These are phyloP conservation scores for Tachina fera DNA, from an alignment of 2,888 invertebrate genomes.

Conservation along the genomic window DNA sequence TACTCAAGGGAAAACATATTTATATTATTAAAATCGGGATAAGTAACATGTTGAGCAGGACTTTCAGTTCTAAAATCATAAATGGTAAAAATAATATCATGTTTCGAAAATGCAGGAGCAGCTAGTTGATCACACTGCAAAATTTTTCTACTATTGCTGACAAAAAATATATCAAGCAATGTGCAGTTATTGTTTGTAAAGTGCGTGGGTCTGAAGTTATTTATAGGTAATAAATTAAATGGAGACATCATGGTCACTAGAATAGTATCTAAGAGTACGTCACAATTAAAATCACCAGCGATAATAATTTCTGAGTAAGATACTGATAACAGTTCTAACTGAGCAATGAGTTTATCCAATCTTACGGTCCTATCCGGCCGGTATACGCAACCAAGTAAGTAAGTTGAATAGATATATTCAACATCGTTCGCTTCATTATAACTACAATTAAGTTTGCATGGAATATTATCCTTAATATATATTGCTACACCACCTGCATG, in stretches of 20 bases:
- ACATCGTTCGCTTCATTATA: constrained; percentile 14
- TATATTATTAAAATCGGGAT: not conserved
- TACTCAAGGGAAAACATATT: not conserved
- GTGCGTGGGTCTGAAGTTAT: not conserved
- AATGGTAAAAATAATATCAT: not conserved
- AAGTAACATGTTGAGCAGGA: not conserved
- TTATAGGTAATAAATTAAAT: constrained; percentile 4
- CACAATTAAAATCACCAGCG: not conserved
- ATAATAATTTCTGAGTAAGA: not conserved
- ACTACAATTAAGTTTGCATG: not conserved
- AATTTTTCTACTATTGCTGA: constrained; percentile 4
- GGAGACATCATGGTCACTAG: not conserved
- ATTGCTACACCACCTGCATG: constrained; percentile 12
- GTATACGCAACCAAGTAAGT: constrained; percentile 8
- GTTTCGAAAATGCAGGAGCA: too few species aligned
- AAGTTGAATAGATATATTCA: constrained; percentile 3
- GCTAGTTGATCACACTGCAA: not conserved
- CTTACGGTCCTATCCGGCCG: not conserved
- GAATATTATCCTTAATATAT: not conserved
- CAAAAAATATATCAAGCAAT: too few species aligned
- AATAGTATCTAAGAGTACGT: not conserved
- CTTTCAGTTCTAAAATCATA: not conserved
- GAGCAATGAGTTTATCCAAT: not conserved
- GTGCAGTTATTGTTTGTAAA: constrained; percentile 9
- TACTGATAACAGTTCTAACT: not conserved